These are phyloP conservation scores for Dysidea cf. avara DNA, from an alignment of 37 sponge, comb jelly and placozoan species.

Conservation along the genomic window DNA sequence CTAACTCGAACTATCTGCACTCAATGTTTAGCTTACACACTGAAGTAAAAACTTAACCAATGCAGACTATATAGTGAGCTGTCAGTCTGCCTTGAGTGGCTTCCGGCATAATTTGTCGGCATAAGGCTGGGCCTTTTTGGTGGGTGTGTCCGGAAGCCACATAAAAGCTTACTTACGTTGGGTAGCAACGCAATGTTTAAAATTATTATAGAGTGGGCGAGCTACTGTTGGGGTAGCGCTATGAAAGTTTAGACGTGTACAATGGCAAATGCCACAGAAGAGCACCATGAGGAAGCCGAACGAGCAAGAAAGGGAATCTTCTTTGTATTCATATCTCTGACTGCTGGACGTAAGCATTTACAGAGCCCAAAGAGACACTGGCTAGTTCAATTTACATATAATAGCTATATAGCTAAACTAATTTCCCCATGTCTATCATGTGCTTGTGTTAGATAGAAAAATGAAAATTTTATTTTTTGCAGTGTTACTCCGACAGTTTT, in stretches of 20 bases:
- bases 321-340: constrained; percentile 52
- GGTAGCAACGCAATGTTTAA: neutral
- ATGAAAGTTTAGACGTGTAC: neutral
- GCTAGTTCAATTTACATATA: neutral
- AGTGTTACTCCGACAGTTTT: constrained; percentile 71
- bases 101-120: too few relatives aligned
- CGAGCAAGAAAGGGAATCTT: constrained; percentile 23
- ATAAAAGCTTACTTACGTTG: too few relatives aligned
- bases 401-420: too few relatives aligned
- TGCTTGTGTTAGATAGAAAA: too few relatives aligned
- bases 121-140: too few relatives aligned
- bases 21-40: too few relatives aligned
- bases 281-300: neutral
- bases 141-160: too few relatives aligned
- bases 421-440: too few relatives aligned
- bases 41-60: too few relatives aligned
- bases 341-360: constrained; percentile 53
- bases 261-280: neutral
- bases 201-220: neutral
- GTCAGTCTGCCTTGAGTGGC: too few relatives aligned
- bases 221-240: neutral
- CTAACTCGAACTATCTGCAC: too few relatives aligned
- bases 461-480: neutral
- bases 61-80: too few relatives aligned
- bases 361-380: neutral